Conservation (phyloP, 2,113 vertebrate species). For the Cryptotis parvus region DNA sequence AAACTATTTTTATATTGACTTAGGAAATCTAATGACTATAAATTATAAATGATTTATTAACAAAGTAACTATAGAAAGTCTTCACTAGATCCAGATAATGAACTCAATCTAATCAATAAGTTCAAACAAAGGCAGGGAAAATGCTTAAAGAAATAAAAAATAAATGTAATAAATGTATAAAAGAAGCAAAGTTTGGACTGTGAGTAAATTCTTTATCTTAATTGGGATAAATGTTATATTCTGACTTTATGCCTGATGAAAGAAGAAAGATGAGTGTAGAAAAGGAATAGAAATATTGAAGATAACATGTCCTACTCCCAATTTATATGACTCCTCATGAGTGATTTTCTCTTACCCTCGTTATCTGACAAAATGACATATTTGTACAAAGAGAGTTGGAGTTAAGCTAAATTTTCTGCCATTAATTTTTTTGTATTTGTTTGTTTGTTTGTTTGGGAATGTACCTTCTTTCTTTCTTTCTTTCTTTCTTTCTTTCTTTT, state of each 20-base stretch:
- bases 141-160: neutral
- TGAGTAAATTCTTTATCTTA: neutral
- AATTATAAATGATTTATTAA: neutral
- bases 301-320: neutral
- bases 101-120: neutral
- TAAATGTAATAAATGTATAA: neutral
- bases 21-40: constrained; percentile 2
- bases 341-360: neutral
- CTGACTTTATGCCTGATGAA: neutral
- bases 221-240: neutral
- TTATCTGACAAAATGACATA: neutral
- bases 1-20: neutral
- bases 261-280: neutral
- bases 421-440: too few species aligned
- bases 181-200: neutral
- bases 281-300: neutral
- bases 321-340: neutral
- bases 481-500: too few species aligned
- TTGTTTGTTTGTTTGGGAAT: too few species aligned
- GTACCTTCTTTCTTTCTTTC: too few species aligned
- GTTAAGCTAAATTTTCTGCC: neutral
- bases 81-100: neutral
- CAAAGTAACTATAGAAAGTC: neutral
- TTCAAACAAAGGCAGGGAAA: neutral
- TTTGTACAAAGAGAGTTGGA: neutral